These are phyloP conservation scores for Nomada ferruginata DNA, from an alignment of 2,888 invertebrate species.

Conservation along the genomic window DNA sequence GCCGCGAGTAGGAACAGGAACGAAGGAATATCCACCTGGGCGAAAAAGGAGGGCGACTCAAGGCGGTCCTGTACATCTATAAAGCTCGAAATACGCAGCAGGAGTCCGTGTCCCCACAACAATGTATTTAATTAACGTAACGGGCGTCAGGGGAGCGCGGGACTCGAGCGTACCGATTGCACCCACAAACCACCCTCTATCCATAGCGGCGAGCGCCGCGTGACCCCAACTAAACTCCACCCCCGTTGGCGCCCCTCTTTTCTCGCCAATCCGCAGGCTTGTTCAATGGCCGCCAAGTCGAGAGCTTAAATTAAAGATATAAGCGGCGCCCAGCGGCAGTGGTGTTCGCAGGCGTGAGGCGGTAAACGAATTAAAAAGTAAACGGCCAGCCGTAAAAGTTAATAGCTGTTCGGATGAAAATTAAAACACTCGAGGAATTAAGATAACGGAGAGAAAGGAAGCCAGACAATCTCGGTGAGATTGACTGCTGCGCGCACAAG, in stretches of 20 bases:
- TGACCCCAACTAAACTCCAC: slow-evolving; percentile 71
- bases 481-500: slow-evolving; percentile 57
- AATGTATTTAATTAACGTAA: slow-evolving; percentile 84
- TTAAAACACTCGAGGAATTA: slow-evolving; percentile 81
- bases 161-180: slow-evolving; percentile 80
- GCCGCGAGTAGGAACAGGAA: not conserved
- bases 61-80: slow-evolving; percentile 78
- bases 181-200: slow-evolving; percentile 81
- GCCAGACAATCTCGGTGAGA: slow-evolving; percentile 70
- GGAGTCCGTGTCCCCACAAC: slow-evolving; percentile 83
- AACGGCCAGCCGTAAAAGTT: slow-evolving; percentile 83
- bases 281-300: slow-evolving; percentile 80
- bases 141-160: slow-evolving; percentile 81
- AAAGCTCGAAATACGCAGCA: slow-evolving; percentile 80
- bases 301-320: slow-evolving; percentile 77
- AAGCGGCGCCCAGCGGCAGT: slow-evolving; percentile 62
- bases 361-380: slow-evolving; percentile 83
- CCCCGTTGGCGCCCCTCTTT: slow-evolving; percentile 63
- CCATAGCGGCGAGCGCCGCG: slow-evolving; percentile 72
- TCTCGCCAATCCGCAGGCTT: slow-evolving; percentile 73
- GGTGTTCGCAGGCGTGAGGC: slow-evolving; percentile 55
- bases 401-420: slow-evolving; percentile 83
- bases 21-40: slow-evolving; percentile 26
- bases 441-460: slow-evolving; percentile 69
- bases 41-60: slow-evolving; percentile 28